phyloP scores from a whole-genome alignment of 2,888 invertebrate genomes.

The Terebella lapidaria region DNA sequence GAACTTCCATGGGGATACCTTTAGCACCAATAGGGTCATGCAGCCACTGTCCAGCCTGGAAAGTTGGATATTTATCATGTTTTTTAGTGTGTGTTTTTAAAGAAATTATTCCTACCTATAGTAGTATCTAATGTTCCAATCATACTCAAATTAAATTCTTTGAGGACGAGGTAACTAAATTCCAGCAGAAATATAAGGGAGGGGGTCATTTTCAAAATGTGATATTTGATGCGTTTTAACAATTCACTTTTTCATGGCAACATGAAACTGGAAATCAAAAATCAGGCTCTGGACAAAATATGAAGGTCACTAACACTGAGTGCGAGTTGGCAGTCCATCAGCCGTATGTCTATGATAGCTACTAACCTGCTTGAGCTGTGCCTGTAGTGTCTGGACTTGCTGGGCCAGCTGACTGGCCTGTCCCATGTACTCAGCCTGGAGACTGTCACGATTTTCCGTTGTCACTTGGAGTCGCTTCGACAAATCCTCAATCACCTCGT shows the following conservation, averaged over 20 bases:
- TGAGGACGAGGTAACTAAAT: too few relatives aligned
- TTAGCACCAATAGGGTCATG: conserved; percentile 34
- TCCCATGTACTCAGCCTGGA: conserved; percentile 28
- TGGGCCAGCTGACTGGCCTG: conserved; percentile 31
- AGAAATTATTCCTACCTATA: too few relatives aligned
- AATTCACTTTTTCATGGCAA: too few relatives aligned
- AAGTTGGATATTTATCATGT: not conserved
- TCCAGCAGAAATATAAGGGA: too few relatives aligned
- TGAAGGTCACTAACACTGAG: too few relatives aligned
- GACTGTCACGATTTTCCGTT: conserved; percentile 23
- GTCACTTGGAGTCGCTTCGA: conserved; percentile 14
- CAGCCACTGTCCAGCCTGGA: conserved; percentile 40
- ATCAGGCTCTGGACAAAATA: too few relatives aligned
- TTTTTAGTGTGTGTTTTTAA: not conserved
- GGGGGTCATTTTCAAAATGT: too few relatives aligned
- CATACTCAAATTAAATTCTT: not conserved
- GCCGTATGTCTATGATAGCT: too few relatives aligned
- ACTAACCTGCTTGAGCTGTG: conserved; percentile 39
- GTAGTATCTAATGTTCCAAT: not conserved
- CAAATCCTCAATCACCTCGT: conserved; percentile 20
- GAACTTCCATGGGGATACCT: conserved; percentile 31
- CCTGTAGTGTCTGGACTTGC: conserved; percentile 41
- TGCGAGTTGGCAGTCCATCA: too few relatives aligned
- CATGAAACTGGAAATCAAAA: too few relatives aligned
- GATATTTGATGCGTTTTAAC: too few relatives aligned